These are phyloP conservation scores for Coregonus sp. DNA, from an alignment of 2,797 vertebrate species.

Conservation along the genomic window DNA sequence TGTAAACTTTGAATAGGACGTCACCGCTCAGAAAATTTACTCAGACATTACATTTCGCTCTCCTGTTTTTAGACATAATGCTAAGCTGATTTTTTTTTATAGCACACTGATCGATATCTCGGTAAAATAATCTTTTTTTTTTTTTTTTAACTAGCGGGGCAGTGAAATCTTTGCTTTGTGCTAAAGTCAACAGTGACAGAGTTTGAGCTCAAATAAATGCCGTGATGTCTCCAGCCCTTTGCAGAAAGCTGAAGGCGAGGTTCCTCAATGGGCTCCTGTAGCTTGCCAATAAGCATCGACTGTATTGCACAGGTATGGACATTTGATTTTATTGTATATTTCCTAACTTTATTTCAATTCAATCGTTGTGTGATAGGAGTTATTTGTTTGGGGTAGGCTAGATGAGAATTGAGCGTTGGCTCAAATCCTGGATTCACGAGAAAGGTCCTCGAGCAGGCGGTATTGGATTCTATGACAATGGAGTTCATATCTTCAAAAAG, in stretches of 20 bases:
- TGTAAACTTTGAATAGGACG: conserved; percentile 90
- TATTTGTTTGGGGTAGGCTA: conserved; percentile 21
- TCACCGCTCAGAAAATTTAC: conserved; percentile 93
- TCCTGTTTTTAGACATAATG: conserved; percentile 88
- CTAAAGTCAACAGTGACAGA: conserved; percentile 98
- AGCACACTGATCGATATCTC: conserved; percentile 98
- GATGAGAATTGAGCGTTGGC: conserved; percentile 21
- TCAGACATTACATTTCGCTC: conserved; percentile 92
- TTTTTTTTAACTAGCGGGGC: conserved; percentile 91
- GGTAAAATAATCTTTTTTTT: conserved; percentile 96
- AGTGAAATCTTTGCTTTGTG: conserved; percentile 99
- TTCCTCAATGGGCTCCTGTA: conserved; percentile 69
- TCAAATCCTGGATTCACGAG: conserved; percentile 25
- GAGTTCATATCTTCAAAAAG: conserved; percentile 45
- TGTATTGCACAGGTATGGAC: conserved; percentile 80
- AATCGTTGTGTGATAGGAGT: conserved; percentile 8
- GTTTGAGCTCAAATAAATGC: conserved; percentile 98
- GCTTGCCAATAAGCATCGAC: conserved; percentile 68
- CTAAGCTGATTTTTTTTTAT: conserved; percentile 94
- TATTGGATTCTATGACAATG: conserved; percentile 60
- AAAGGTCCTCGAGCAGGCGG: conserved; percentile 42
- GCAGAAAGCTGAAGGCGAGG: conserved; percentile 80
- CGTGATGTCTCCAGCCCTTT: conserved; percentile 81
- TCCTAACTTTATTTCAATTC: neutral
- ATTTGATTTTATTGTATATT: conserved; percentile 21